Percentiles rank a stretch among this genome's conserved stretches.
Conservation (phyloP, 1,140 invertebrate species). For the Thaumetopoea pityocampa region DNA sequence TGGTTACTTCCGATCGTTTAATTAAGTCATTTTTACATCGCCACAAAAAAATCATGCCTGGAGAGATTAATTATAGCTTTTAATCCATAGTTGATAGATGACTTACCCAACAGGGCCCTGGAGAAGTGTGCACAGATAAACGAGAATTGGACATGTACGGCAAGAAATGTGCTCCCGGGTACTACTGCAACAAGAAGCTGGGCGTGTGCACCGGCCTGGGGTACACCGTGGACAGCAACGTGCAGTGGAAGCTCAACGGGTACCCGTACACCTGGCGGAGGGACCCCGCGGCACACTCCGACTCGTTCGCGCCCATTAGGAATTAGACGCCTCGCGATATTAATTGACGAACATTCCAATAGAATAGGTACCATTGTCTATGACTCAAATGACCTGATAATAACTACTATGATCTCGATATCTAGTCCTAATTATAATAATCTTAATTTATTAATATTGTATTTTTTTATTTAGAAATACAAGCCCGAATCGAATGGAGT, state of each 20-base stretch:
- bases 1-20: too few relatives aligned
- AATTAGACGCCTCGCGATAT: slow-evolving; percentile 2
- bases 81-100: too few relatives aligned
- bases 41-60: too few relatives aligned
- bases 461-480: too few relatives aligned
- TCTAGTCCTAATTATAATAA: slow-evolving; percentile 13
- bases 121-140: slow-evolving; percentile 57
- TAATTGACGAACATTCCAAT: background rate
- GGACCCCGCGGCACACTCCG: too few relatives aligned
- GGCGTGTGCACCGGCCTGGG: slow-evolving; percentile 44
- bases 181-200: slow-evolving; percentile 42
- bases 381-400: background rate
- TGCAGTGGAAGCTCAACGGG: slow-evolving; percentile 14
- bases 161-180: slow-evolving; percentile 51
- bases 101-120: slow-evolving; percentile 39
- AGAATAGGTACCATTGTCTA: too few relatives aligned
- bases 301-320: too few relatives aligned
- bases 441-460: slow-evolving; percentile 23
- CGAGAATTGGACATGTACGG: slow-evolving; percentile 47
- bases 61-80: slow-evolving; percentile 2
- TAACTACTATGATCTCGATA: slow-evolving; percentile 7
- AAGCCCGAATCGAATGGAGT: too few relatives aligned
- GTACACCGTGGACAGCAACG: slow-evolving; percentile 34
- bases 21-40: too few relatives aligned
- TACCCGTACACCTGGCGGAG: background rate